Conservation (phyloP, 37 sponge, comb jelly and placozoan genomes). For the Agelas oroides region DNA sequence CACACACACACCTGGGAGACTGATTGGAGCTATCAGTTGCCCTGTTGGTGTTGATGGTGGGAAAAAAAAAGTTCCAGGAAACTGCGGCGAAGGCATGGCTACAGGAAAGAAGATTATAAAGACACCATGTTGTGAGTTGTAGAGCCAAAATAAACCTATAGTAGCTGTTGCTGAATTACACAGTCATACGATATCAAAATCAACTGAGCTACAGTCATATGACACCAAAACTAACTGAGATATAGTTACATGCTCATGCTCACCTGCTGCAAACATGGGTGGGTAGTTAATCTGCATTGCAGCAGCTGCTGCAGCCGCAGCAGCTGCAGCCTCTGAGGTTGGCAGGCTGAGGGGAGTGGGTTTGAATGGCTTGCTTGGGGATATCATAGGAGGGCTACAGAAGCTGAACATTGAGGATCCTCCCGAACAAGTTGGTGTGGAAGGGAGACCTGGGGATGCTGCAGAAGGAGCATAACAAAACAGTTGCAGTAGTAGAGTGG, state of each 20-base stretch:
- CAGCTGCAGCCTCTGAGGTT: not conserved
- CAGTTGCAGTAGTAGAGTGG: too few species aligned
- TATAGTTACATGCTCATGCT: not conserved
- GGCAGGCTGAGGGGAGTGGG: not conserved
- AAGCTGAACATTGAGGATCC: slow-evolving; percentile 41
- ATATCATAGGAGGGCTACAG: slow-evolving; percentile 32
- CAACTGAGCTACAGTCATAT: not conserved
- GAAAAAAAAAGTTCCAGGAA: slow-evolving; percentile 39
- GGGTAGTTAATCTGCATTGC: slow-evolving; percentile 19
- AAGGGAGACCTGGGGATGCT: slow-evolving; percentile 66
- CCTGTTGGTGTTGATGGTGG: slow-evolving; percentile 38
- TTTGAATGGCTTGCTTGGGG: slow-evolving; percentile 28
- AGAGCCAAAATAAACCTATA: not conserved
- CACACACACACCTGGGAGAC: slow-evolving; percentile 11
- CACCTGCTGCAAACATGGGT: slow-evolving; percentile 22
- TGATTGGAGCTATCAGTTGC: slow-evolving; percentile 23
- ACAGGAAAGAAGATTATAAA: not conserved
- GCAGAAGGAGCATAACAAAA: not conserved
- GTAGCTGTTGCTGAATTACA: too few species aligned
- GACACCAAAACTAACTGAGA: not conserved
- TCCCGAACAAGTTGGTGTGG: slow-evolving; percentile 58
- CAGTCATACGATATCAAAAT: not conserved
- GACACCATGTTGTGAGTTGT: not conserved
- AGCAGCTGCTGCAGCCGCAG: too few species aligned
- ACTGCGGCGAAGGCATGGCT: slow-evolving; percentile 42